These are phyloP conservation scores for Carcina quercana DNA, from an alignment of 2,888 invertebrate species.

Conservation along the genomic window DNA sequence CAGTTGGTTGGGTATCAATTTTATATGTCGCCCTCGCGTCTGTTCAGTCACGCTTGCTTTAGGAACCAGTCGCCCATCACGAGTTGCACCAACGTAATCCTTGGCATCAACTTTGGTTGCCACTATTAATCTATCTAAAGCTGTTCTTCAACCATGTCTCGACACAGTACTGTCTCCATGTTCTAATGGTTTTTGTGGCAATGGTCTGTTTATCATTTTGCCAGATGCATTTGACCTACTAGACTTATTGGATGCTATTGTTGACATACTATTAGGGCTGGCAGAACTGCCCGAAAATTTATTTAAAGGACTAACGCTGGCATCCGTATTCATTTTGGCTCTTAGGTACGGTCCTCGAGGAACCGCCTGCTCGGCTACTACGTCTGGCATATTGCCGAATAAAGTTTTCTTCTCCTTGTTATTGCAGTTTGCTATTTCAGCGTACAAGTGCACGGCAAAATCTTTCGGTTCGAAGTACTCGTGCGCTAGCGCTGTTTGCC, in stretches of 20 bases:
- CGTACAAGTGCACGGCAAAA: constrained; percentile 75
- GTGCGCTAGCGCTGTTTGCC: constrained; percentile 54
- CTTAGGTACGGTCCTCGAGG: constrained; percentile 76
- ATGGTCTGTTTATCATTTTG: constrained; percentile 80
- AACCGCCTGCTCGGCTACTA: constrained; percentile 51
- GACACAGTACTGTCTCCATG: constrained; percentile 59
- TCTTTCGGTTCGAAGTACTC: constrained; percentile 72
- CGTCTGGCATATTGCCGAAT: constrained; percentile 55
- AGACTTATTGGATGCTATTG: constrained; percentile 41
- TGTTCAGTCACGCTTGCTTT: too few relatives aligned
- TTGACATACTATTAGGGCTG: constrained; percentile 33
- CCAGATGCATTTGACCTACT: constrained; percentile 54
- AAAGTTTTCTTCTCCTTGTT: constrained; percentile 46
- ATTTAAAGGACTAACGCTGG: constrained; percentile 22
- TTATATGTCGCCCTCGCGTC: too few relatives aligned
- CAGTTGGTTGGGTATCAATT: too few relatives aligned
- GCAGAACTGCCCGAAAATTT: constrained; percentile 30
- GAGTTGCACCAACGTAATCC: too few relatives aligned
- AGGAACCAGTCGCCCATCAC: too few relatives aligned
- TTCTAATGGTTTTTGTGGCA: constrained; percentile 77
- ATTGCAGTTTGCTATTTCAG: constrained; percentile 74
- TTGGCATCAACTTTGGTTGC: too few relatives aligned
- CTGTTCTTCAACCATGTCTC: constrained; percentile 40
- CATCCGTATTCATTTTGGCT: constrained; percentile 56
- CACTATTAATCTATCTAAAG: too few relatives aligned